These are phyloP conservation scores for Meiosimyza decipiens DNA, from an alignment of 2,888 invertebrate species.

Conservation along the genomic window DNA sequence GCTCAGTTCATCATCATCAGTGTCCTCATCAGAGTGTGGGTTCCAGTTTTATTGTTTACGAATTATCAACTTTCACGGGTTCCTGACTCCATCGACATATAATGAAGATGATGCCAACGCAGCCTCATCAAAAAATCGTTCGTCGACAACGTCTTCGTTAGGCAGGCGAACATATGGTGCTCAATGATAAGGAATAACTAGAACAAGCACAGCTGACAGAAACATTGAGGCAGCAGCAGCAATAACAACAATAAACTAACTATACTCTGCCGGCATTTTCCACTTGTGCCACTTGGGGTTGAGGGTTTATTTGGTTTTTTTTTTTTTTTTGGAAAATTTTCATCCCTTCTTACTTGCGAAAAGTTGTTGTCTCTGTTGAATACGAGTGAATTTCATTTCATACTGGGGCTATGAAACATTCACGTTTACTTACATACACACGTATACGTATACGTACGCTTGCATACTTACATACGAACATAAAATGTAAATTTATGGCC, in stretches of 20 bases:
- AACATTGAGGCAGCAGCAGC: too few relatives aligned
- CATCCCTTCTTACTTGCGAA: too few relatives aligned
- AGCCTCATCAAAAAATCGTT: not conserved
- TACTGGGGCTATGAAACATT: too few relatives aligned
- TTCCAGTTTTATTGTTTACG: not conserved
- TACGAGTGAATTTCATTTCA: too few relatives aligned
- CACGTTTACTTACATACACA: too few relatives aligned
- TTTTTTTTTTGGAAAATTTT: too few relatives aligned
- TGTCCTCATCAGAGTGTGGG: not conserved
- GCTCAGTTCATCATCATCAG: conserved; percentile 5
- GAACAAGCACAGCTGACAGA: not conserved
- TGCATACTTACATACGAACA: not conserved
- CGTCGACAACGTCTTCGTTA: not conserved
- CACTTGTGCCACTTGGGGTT: too few relatives aligned
- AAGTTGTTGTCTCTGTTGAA: too few relatives aligned
- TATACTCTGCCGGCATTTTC: too few relatives aligned
- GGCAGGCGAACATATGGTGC: conserved; percentile 4
- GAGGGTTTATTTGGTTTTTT: too few relatives aligned
- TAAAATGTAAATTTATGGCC: conserved; percentile 26
- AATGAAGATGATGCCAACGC: conserved; percentile 5
- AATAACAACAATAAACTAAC: too few relatives aligned
- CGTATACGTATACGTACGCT: not conserved
- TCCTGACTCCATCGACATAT: not conserved
- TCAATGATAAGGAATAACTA: conserved; percentile 1
- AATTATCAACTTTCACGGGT: not conserved